Evolutionary conservation across 2,113 vertebrate species (phyloP).

Genomic region (Okapia johnstoni): DNA sequence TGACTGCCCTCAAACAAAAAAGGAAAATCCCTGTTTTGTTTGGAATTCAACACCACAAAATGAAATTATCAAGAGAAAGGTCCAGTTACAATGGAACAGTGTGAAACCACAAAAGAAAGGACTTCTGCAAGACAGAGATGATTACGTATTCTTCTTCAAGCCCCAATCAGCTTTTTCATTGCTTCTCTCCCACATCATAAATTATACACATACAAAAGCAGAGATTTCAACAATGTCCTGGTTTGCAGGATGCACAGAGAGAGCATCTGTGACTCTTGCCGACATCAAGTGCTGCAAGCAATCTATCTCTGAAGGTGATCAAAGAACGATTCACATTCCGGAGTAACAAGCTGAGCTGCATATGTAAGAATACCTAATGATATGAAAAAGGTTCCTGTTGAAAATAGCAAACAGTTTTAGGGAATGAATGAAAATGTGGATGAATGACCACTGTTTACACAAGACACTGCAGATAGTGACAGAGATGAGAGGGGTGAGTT

Average conservation of each 20-base stretch:
- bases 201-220: not conserved
- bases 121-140: not conserved
- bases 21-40: not conserved
- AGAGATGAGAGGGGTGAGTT: not conserved
- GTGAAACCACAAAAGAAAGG: not conserved
- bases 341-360: not conserved
- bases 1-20: slow-evolving; percentile 20
- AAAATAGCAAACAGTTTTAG: not conserved
- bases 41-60: not conserved
- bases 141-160: not conserved
- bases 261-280: not conserved
- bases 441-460: not conserved
- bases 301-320: not conserved
- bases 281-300: not conserved
- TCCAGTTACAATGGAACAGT: not conserved
- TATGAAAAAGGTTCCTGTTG: not conserved
- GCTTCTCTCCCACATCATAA: not conserved
- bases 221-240: not conserved
- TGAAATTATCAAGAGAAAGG: not conserved
- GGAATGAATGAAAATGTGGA: not conserved
- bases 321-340: not conserved
- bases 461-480: not conserved
- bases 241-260: not conserved
- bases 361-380: not conserved
- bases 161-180: not conserved